A percentile compares a stretch with the other conserved stretches of the same genome.
These are phyloP conservation scores for Mastacembelus armatus DNA, from an alignment of 2,797 vertebrate species.

Conservation along the genomic window DNA sequence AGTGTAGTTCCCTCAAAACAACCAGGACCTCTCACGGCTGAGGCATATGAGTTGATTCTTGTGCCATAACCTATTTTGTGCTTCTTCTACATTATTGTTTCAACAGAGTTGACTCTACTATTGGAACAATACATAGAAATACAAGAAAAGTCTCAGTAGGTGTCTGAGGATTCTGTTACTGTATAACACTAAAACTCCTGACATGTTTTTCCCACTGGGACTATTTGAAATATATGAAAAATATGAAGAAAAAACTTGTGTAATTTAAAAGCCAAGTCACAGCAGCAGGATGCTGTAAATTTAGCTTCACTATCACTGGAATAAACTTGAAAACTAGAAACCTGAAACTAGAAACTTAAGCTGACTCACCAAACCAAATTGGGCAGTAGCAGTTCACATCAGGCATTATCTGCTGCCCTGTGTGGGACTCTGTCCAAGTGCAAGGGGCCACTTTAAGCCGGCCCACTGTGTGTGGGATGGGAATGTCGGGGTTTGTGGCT, in stretches of 20 bases:
- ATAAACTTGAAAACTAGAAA: not conserved
- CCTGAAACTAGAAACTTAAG: conserved; percentile 22
- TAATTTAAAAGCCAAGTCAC: no score
- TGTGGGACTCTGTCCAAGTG: conserved; percentile 45
- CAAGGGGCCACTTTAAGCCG: conserved; percentile 66
- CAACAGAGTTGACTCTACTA: no score
- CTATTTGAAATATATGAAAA: no score
- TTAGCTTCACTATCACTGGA: not conserved
- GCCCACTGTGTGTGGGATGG: conserved; percentile 71
- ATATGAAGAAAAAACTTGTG: no score
- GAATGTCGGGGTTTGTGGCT: conserved; percentile 65
- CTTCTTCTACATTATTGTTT: not conserved
- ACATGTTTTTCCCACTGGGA: no score
- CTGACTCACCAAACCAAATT: conserved; percentile 17
- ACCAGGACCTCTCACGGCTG: no score
- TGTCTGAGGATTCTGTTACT: no score
- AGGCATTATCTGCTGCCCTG: conserved; percentile 34
- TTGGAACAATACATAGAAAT: no score
- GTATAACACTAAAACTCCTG: no score
- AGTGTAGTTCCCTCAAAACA: not conserved
- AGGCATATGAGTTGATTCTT: no score
- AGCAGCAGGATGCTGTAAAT: not conserved
- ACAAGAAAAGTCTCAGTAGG: no score
- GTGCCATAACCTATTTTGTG: not conserved
- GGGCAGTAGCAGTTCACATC: conserved; percentile 18